Percentiles rank a stretch among this genome's conserved stretches.
phyloP scores from a whole-genome alignment of 2,113 vertebrate species.

The Rhynchopsitta pachyrhyncha region DNA sequence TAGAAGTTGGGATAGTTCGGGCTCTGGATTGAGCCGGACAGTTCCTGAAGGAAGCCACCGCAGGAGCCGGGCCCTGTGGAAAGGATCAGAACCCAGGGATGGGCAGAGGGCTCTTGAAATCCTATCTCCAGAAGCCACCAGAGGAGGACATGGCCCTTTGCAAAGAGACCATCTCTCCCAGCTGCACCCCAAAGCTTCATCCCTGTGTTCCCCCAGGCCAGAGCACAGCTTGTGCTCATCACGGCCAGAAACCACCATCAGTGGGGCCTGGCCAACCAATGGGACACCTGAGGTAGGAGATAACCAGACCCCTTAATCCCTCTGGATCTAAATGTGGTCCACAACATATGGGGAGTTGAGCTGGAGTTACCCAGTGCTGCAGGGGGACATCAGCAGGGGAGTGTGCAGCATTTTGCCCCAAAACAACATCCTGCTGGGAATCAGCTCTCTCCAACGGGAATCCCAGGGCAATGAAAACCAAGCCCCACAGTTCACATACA shows the following conservation, averaged over 20 bases:
- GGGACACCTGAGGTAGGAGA: not conserved
- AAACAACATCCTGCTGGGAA: not conserved
- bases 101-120: not conserved
- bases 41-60: not conserved
- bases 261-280: no score
- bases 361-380: not conserved
- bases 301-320: not conserved
- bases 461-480: fast-evolving
- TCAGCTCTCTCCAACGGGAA: not conserved
- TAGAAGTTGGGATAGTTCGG: not conserved
- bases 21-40: not conserved
- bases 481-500: not conserved
- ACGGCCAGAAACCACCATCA: fast-evolving
- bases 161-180: fast-evolving
- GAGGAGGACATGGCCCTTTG: not conserved
- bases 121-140: fast-evolving
- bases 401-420: not conserved
- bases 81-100: fast-evolving
- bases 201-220: not conserved
- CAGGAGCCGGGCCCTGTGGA: fast-evolving
- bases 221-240: fast-evolving
- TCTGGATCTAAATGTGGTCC: not conserved
- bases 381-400: not conserved
- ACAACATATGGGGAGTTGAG: fast-evolving
- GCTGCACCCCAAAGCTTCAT: not conserved